phyloP scores from a whole-genome alignment of 1,140 invertebrate genomes.

The Plutomurus gul region DNA sequence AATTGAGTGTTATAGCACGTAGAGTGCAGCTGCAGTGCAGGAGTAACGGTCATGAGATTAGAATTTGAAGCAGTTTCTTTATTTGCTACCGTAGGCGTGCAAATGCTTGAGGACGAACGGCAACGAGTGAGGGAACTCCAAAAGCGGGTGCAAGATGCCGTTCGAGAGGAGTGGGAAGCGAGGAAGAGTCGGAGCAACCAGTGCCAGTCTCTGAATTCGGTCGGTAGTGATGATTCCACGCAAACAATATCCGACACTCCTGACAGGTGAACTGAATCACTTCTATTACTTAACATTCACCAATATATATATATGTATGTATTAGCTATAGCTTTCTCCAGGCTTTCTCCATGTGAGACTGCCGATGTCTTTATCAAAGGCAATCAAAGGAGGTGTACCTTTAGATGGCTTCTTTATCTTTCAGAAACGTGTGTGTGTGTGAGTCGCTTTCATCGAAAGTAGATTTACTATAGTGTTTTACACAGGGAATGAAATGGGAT shows the following conservation, averaged over 20 bases:
- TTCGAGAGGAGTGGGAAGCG: constrained; percentile 81
- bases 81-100: constrained; percentile 66
- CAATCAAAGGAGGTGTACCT: background rate
- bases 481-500: constrained; percentile 11
- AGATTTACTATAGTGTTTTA: background rate
- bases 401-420: no score
- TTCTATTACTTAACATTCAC: background rate
- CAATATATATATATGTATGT: background rate
- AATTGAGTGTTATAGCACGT: background rate
- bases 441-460: no score
- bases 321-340: background rate
- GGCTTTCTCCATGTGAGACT: background rate
- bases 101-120: constrained; percentile 88
- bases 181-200: constrained; percentile 65
- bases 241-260: constrained; percentile 67
- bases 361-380: background rate
- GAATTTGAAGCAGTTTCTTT: background rate
- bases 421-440: no score
- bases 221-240: constrained; percentile 69
- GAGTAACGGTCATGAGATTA: background rate
- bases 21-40: no score
- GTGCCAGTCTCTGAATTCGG: constrained; percentile 71
- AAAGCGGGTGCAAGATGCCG: constrained; percentile 83
- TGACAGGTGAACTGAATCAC: constrained; percentile 66
- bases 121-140: constrained; percentile 84